Evolutionary conservation across 2,888 invertebrate species (phyloP).

Genomic region (Protula sp.): DNA sequence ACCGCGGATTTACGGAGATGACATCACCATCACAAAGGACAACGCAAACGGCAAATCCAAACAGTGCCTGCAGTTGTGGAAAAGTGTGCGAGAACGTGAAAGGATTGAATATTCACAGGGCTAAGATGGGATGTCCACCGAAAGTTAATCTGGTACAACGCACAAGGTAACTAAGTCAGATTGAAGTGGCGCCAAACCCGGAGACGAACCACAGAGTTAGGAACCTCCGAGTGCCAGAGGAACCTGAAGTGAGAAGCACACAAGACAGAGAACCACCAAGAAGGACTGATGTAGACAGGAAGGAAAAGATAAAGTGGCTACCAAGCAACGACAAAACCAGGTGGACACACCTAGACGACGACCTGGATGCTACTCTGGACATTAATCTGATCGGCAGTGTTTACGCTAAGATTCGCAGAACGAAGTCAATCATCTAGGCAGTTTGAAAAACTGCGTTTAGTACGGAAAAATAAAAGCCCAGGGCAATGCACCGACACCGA

Average conservation of each 20-base stretch:
- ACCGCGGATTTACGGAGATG: too few relatives aligned
- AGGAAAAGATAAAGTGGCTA: neutral
- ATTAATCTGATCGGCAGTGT: neutral
- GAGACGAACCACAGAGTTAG: neutral
- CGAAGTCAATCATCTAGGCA: neutral
- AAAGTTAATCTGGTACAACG: too few relatives aligned
- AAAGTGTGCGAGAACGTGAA: too few relatives aligned
- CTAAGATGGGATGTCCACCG: too few relatives aligned
- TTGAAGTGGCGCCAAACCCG: neutral
- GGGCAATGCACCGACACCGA: neutral
- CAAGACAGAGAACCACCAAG: neutral
- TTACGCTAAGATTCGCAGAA: neutral
- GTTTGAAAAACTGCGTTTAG: neutral
- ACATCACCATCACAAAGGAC: too few relatives aligned
- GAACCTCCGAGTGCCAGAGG: neutral
- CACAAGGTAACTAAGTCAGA: neutral
- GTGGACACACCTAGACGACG: neutral
- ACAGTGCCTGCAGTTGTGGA: too few relatives aligned
- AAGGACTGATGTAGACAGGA: too few relatives aligned
- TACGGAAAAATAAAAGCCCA: neutral
- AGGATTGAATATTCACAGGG: too few relatives aligned
- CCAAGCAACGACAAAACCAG: neutral
- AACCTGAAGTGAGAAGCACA: neutral
- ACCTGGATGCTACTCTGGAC: neutral
- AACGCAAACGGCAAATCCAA: too few relatives aligned